Evolutionary conservation across 2,888 invertebrate species (phyloP).

Genomic region (Chalcosyrphus nemorum): DNA sequence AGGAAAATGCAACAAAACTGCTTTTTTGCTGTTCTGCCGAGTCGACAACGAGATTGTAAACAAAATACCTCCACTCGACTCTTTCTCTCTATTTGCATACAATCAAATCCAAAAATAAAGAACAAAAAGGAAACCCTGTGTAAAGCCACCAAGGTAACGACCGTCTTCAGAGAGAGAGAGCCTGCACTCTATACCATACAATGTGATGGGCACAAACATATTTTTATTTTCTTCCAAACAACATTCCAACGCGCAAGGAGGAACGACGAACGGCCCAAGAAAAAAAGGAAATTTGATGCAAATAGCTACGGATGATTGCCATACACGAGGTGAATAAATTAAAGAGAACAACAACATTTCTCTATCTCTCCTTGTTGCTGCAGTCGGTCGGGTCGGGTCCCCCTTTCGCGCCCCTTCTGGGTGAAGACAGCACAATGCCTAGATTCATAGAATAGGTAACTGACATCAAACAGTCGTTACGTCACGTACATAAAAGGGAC

Average conservation of each 20-base stretch:
- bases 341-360: conserved; percentile 52
- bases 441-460: conserved; percentile 58
- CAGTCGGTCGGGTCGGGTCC: not conserved
- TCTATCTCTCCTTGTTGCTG: conserved; percentile 7
- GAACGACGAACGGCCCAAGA: conserved; percentile 18
- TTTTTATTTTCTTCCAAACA: conserved; percentile 62
- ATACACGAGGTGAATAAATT: conserved; percentile 71
- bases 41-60: conserved; percentile 43
- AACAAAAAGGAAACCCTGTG: conserved; percentile 37
- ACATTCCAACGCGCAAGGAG: conserved; percentile 57
- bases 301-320: conserved; percentile 72
- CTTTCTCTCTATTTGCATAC: conserved; percentile 54
- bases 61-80: conserved; percentile 42
- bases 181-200: not conserved
- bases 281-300: conserved; percentile 67
- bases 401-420: conserved; percentile 1
- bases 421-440: conserved; percentile 47
- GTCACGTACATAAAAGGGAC: conserved; percentile 49
- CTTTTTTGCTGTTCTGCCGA: not conserved
- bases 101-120: conserved; percentile 4
- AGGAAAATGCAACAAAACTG: conserved; percentile 10
- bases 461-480: conserved; percentile 68
- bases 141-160: conserved; percentile 45
- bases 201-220: conserved; percentile 18
- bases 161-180: conserved; percentile 6